Base-by-base conservation (phyloP, 2,113 vertebrate genomes). In the Tichodroma muraria region DNA sequence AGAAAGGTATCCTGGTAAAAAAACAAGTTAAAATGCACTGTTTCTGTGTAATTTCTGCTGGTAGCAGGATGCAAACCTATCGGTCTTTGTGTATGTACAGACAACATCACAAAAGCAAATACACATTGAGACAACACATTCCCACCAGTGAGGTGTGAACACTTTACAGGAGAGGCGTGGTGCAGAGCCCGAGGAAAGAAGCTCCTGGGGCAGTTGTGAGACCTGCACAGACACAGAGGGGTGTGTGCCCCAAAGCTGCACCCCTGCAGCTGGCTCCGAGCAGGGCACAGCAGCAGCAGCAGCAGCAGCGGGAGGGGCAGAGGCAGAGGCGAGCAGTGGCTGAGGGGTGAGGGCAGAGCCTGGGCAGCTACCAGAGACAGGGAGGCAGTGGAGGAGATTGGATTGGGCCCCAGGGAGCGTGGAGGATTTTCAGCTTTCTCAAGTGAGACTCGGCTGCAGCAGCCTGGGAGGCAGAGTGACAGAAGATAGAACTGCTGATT, bases 381-480 rank as follows among this genome's bases (percentile, higher is more conserved):
- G 92, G 66, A 83, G 65, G 88, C 61, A 80, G 61, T 44, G 85
- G 27, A 73, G 71, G 88, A 90, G 82, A 57, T 2, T 24, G 56
- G 78, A 56, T 0, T 27, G 80, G 90, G 72, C 90, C 92, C 66
- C 90, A 52, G 42, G 92, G 92, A 95, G 27, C 4, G 0, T 6
- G 79, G 88, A 93, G 38, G 60, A 78, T 53, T 92, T 88, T 66
- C 79, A 61, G 2, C 66, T 93, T 90, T 92, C 80, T 63, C 80
- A 83, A 94, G 85, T 42, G 60, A 93, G 82, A 35, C 76, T 83
- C 0, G 17, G 80, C 59, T 87, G 76, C 38, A 85, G 92, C 86
- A 96, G 88, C 90, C 92, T 66, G 64, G 45, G 65, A 95, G 92
- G 64, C 80, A 65, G 56, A 80, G 85, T 40, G 92, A 86, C 88